Conservation (phyloP, 2,888 invertebrate genomes). For the Muschampia plurimacula region DNA sequence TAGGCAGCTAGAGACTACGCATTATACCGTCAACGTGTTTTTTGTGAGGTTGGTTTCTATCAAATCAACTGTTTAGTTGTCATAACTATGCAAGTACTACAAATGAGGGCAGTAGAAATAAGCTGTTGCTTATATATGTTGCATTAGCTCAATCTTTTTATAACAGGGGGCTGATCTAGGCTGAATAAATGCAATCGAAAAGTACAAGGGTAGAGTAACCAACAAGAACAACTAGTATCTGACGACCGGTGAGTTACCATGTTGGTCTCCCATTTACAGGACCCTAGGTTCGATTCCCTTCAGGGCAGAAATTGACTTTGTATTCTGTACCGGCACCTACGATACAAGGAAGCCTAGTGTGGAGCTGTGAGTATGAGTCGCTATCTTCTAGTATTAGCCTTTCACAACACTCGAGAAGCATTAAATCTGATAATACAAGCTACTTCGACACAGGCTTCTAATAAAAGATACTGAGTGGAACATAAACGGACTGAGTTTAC, state of each 20-base stretch:
- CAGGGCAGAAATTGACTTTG: no score
- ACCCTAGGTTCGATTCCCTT: no score
- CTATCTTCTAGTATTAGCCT: neutral
- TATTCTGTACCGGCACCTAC: no score
- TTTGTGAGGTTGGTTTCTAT: slow-evolving; percentile 90
- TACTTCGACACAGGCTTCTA: slow-evolving; percentile 20
- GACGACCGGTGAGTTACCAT: no score
- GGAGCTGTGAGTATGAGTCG: no score
- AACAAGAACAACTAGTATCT: no score
- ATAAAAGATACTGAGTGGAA: slow-evolving; percentile 30
- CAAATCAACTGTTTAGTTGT: neutral
- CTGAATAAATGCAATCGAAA: no score
- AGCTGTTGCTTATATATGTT: neutral
- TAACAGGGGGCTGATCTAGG: no score
- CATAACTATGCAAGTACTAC: neutral
- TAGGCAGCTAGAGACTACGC: slow-evolving; percentile 64
- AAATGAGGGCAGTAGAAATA: neutral
- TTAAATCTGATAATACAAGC: slow-evolving; percentile 22
- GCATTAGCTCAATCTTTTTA: no score
- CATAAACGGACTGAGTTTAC: slow-evolving; percentile 31
- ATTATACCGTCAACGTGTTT: slow-evolving; percentile 87
- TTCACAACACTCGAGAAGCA: neutral
- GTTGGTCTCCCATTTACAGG: no score
- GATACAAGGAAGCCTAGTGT: no score
- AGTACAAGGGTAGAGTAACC: no score